Evolutionary conservation across 2,888 invertebrate genomes (phyloP), one percentile per base, ranked within the genome.

Genomic region (Myathropa florea): DNA sequence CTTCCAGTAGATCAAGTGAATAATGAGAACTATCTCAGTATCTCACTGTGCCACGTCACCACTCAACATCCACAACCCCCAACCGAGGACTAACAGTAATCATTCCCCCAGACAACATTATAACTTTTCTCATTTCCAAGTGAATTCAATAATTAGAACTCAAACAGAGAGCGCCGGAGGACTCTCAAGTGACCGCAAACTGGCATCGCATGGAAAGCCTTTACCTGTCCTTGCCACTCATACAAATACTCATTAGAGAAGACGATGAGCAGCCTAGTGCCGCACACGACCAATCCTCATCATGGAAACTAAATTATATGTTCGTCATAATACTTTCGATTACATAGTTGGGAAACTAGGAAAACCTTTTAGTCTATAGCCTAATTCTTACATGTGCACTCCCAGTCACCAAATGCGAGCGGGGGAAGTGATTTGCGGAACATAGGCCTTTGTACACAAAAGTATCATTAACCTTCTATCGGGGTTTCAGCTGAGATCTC

Each of bases 121-220:
- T 67, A 84, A 84, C 80, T 84, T 84, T 84, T 84, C 84, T 80
- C 84, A 84, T 84, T 84, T 80, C 65, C 65, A 67, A 71, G 83
- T 75, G 70, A 68, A 79, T 83, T 79, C 83, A 84, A 84, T 84
- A 84, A 84, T 84, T 84, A 84, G 75, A 84, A 71, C 71, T 76
- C 71, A 36, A 55, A 39, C 80, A 23, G 63, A 61, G 71, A 55
- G 23, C n/a, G 59, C 28, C 7, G 39, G 64, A 36, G 64, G 46
- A 26, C 64, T 36, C 71, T 26, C 55, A 61, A 75, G 53, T 65
- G 71, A 80, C 84, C 84, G 26, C 84, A 75, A 70, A 61, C 78
- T 70, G 70, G 55, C 61, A n/a, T 4, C 18, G 30, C 26, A n/a
- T 18, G 18, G 61, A 61, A 10, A 18, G 30, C 30, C 14, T 28